Evolutionary conservation across 2,113 vertebrate species (phyloP), one percentile per base, ranked within the genome.

Genomic region (Synchiropus splendidus): DNA sequence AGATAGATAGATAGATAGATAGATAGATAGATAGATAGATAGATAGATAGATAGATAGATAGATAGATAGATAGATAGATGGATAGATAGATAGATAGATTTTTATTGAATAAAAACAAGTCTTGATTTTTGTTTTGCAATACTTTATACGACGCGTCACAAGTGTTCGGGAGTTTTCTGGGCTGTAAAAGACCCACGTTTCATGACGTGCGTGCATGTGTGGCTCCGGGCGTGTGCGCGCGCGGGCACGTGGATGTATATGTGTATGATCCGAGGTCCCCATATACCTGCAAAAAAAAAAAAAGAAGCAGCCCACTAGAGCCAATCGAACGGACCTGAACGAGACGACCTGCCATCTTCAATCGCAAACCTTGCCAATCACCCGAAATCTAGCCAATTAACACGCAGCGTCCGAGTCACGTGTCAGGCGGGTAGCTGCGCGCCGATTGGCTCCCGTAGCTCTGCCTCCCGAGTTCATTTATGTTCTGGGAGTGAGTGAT

Each of bases 401-500:
- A 56, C 58, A 33, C 38, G 59, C 49, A 58, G 59, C 74, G 39
- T 56, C 42, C 42, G 35, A 38, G 80, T 90, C 90, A 90, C 84
- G 86, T 94, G 91, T 78, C 72, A 11, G 27, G 51, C 17, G 66
- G 71, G 64, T 70, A 73, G 80, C 79, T 33, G 71, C 30, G 43
- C 78, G 71, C 77, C 66, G 74, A 93, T 92, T 96, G 92, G 92
- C 59, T 70, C 67, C 45, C 63, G 75, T 66, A 64, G 84, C 80
- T 74, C 83, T 83, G 89, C 89, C 89, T 89, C 89, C 87, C 74
- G 87, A 86, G 86, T 88, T 84, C 85, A 89, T 90, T 89, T 90
- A 89, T 92, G 89, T 89, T 87, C 77, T 71, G 79, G 87, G 84
- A 88, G 85, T 91, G 88, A 90, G 89, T 90, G 90, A 88, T 90